Evolutionary conservation across 2,888 invertebrate species (phyloP).

Genomic region (Uropetala carovei): DNA sequence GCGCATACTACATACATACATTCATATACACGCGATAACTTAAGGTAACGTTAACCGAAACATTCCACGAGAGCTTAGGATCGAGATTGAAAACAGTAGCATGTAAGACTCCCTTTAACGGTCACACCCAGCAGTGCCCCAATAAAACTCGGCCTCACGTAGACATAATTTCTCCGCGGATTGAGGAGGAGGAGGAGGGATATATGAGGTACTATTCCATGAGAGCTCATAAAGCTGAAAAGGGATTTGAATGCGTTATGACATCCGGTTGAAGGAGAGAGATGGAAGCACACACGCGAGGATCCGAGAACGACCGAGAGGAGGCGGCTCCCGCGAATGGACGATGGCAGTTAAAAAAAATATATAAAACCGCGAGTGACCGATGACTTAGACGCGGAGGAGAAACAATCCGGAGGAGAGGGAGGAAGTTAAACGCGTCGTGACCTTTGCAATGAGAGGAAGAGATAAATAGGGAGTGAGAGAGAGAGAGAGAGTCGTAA

Average conservation of each 20-base stretch:
- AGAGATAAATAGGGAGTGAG: not conserved
- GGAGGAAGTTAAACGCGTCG: not conserved
- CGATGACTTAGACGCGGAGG: not conserved
- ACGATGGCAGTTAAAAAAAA: not conserved
- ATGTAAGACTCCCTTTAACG: not conserved
- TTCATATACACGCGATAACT: too few species aligned
- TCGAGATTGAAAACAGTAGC: not conserved
- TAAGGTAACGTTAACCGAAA: too few species aligned
- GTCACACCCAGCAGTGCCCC: not conserved
- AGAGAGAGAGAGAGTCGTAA: not conserved
- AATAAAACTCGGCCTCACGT: not conserved
- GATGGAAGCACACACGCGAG: not conserved
- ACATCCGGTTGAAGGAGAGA: conserved; percentile 43
- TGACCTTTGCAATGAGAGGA: conserved; percentile 8
- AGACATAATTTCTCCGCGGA: conserved; percentile 39
- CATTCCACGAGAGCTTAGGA: too few species aligned
- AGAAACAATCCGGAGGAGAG: not conserved
- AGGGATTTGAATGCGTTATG: conserved; percentile 56
- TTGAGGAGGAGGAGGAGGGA: not conserved
- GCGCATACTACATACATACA: too few species aligned
- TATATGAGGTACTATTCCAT: conserved; percentile 13
- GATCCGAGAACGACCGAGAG: not conserved
- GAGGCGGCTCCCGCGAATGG: conserved; percentile 1
- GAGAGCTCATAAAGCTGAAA: conserved; percentile 38
- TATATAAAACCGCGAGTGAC: conserved; percentile 13